These are phyloP conservation scores for Cacatua alba DNA, from an alignment of 2,113 vertebrate genomes.

Conservation along the genomic window DNA sequence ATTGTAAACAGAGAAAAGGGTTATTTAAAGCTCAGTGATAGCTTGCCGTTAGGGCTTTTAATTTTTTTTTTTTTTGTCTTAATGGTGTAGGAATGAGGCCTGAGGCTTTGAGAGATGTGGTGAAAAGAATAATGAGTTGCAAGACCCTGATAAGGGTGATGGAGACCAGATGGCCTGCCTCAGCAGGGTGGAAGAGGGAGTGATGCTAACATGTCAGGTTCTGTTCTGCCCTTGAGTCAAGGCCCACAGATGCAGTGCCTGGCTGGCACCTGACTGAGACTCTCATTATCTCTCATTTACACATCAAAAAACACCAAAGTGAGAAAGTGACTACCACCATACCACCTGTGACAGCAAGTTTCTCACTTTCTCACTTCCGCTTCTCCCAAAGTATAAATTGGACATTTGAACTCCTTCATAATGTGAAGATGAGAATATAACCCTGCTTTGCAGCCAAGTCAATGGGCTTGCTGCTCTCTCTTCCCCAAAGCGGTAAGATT, in stretches of 20 bases:
- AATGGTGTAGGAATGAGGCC: background rate
- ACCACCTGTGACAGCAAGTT: background rate
- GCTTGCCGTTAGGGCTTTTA: background rate
- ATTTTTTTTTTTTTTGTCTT: background rate
- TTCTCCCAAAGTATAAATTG: background rate
- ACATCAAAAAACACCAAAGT: background rate
- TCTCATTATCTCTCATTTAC: background rate
- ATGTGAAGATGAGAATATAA: background rate
- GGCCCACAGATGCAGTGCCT: background rate
- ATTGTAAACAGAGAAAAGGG: background rate
- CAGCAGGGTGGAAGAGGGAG: background rate
- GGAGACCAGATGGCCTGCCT: background rate
- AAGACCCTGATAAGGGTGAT: background rate
- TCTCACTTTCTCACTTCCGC: background rate
- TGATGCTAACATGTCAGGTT: background rate
- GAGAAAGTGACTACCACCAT: background rate
- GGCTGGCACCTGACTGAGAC: background rate
- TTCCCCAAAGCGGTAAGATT: background rate
- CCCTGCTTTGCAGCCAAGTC: background rate
- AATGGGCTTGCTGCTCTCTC: background rate
- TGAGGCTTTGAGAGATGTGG: background rate
- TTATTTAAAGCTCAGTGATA: background rate
- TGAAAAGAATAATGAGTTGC: background rate
- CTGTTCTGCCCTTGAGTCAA: background rate
- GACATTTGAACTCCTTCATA: background rate